These are phyloP conservation scores for Theocolax elegans DNA, from an alignment of 1,140 invertebrate species.

Conservation along the genomic window DNA sequence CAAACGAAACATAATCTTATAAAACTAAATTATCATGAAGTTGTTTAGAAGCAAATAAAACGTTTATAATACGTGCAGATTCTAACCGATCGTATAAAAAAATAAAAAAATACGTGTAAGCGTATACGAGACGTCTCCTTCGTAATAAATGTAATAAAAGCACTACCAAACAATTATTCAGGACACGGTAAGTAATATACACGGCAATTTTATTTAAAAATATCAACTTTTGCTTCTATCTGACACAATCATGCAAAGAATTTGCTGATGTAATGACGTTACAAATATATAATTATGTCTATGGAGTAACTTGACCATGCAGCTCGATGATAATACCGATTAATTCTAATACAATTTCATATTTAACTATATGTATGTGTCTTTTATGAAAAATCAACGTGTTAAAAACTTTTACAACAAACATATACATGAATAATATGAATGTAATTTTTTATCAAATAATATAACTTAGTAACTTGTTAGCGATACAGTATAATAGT, in stretches of 20 bases:
- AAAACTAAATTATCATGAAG: neutral
- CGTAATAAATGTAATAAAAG: conserved; percentile 16
- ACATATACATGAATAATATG: too few species aligned
- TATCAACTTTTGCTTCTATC: conserved; percentile 6
- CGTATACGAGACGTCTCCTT: conserved; percentile 28
- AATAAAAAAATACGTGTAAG: neutral
- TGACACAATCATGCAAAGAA: conserved; percentile 30
- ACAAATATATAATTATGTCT: too few species aligned
- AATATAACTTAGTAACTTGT: too few species aligned
- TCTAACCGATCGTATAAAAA: neutral
- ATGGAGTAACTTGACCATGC: too few species aligned
- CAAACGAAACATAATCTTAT: conserved; percentile 34
- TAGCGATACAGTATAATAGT: too few species aligned
- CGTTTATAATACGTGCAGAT: conserved; percentile 23
- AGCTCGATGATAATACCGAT: too few species aligned
- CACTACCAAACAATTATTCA: conserved; percentile 17
- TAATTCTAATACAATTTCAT: too few species aligned
- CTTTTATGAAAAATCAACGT: too few species aligned
- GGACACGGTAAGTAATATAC: conserved; percentile 24
- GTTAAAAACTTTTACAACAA: too few species aligned
- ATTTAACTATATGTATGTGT: too few species aligned
- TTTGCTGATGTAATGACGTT: too few species aligned
- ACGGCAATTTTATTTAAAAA: conserved; percentile 10
- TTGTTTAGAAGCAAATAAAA: conserved; percentile 14
- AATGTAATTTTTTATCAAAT: too few species aligned